Conservation (phyloP, 2,888 invertebrate genomes). For the Fragum fragum region DNA sequence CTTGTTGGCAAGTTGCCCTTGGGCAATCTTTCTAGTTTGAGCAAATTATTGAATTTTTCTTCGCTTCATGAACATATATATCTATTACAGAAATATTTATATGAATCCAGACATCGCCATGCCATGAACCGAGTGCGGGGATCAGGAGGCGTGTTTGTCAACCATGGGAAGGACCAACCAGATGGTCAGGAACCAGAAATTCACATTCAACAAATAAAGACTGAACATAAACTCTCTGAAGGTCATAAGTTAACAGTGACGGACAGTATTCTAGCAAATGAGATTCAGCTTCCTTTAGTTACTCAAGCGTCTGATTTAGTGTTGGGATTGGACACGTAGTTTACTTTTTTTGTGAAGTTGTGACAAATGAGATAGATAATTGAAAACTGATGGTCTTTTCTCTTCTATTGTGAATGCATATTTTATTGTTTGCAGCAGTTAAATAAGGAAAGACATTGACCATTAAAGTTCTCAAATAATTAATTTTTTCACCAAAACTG, state of each 20-base stretch:
- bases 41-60: no score
- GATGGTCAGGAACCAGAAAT: not conserved
- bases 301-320: constrained; percentile 59
- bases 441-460: no score
- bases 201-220: not conserved
- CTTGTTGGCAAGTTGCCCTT: no score
- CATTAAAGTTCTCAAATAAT: no score
- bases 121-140: constrained; percentile 98
- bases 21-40: no score
- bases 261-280: constrained; percentile 27
- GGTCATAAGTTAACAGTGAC: constrained; percentile 36
- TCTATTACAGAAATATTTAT: constrained; percentile 95
- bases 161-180: constrained; percentile 35
- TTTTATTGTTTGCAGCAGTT: no score
- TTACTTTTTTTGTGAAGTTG: not conserved
- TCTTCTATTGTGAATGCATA: no score
- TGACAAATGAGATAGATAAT: no score
- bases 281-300: constrained; percentile 55
- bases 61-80: no score
- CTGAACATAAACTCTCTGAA: not conserved
- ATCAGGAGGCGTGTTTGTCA: constrained; percentile 95
- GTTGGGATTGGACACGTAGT: constrained; percentile 46
- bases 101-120: constrained; percentile 97
- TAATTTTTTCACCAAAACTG: no score
- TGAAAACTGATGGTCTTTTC: no score